A percentile compares a stretch with the other conserved stretches of the same genome.
Conservation (phyloP, 2,888 invertebrate species). For the Acleris literana region DNA sequence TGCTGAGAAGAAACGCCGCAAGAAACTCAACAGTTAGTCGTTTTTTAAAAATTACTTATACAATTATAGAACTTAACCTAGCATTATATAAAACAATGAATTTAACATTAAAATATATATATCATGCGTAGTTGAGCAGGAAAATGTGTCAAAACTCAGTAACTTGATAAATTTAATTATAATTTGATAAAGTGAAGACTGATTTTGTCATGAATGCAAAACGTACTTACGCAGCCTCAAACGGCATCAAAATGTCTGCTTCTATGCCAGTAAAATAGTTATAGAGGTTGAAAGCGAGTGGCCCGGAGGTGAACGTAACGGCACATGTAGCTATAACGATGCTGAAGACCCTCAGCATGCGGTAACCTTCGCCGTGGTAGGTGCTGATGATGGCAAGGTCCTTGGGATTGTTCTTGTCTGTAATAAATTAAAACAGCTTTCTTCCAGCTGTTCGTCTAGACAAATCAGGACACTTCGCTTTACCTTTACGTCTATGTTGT, state of each 20-base stretch:
- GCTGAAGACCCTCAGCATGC: conserved; percentile 1
- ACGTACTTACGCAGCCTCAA: conserved; percentile 7
- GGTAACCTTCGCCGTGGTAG: conserved; percentile 3
- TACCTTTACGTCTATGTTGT: too few relatives aligned
- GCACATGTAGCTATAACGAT: not conserved
- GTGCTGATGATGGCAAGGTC: conserved; percentile 3
- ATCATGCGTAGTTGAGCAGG: too few relatives aligned
- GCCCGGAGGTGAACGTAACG: not conserved
- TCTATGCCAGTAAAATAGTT: not conserved
- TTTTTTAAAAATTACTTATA: too few relatives aligned
- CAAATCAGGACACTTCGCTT: not conserved
- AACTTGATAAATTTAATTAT: too few relatives aligned
- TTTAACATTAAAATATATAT: too few relatives aligned
- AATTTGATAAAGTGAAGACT: too few relatives aligned
- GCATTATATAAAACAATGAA: too few relatives aligned
- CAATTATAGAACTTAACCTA: too few relatives aligned
- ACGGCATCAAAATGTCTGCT: not conserved
- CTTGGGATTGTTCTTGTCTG: conserved; percentile 3
- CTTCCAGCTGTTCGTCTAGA: not conserved
- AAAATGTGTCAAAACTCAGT: too few relatives aligned
- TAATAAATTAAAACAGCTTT: not conserved
- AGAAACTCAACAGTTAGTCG: too few relatives aligned
- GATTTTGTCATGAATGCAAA: too few relatives aligned
- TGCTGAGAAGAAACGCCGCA: too few relatives aligned
- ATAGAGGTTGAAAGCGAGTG: not conserved